phyloP scores from a whole-genome alignment of 1,140 invertebrate species.

The Diachasmimorpha longicaudata region DNA sequence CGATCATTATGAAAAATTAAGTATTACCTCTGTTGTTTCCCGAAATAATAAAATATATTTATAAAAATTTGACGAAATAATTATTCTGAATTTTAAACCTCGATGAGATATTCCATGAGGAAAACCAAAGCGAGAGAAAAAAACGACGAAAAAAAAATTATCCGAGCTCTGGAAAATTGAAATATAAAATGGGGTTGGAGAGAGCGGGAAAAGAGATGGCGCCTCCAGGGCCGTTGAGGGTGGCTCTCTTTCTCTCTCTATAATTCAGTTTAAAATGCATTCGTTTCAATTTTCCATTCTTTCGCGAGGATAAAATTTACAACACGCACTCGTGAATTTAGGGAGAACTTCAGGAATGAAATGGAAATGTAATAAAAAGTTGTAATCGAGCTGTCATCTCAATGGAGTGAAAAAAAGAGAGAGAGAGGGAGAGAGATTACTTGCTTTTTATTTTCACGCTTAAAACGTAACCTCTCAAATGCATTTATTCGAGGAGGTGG shows the following conservation, averaged over 20 bases:
- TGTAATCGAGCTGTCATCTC: constrained; percentile 45
- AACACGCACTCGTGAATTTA: constrained; percentile 18
- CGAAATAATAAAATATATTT: too few species aligned
- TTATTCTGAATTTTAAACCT: not conserved
- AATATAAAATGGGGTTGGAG: not conserved
- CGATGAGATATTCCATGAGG: too few species aligned
- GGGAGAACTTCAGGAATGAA: constrained; percentile 38
- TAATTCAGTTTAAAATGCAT: constrained; percentile 48
- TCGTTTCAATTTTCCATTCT: constrained; percentile 45
- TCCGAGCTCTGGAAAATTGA: not conserved
- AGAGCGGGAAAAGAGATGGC: not conserved
- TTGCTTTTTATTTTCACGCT: constrained; percentile 14
- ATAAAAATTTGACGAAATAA: too few species aligned
- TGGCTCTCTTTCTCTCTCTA: not conserved
- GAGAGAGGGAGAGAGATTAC: not conserved
- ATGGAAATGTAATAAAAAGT: constrained; percentile 61
- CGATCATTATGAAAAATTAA: too few species aligned
- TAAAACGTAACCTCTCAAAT: not conserved
- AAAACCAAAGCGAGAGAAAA: not conserved
- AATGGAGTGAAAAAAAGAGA: not conserved
- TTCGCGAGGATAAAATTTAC: not conserved
- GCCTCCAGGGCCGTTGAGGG: not conserved
- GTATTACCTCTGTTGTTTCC: too few species aligned
- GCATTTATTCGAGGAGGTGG: not conserved
- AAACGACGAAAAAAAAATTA: not conserved